Evolutionary conservation across 1,140 invertebrate genomes (phyloP).

Genomic region (Hermetia illucens): DNA sequence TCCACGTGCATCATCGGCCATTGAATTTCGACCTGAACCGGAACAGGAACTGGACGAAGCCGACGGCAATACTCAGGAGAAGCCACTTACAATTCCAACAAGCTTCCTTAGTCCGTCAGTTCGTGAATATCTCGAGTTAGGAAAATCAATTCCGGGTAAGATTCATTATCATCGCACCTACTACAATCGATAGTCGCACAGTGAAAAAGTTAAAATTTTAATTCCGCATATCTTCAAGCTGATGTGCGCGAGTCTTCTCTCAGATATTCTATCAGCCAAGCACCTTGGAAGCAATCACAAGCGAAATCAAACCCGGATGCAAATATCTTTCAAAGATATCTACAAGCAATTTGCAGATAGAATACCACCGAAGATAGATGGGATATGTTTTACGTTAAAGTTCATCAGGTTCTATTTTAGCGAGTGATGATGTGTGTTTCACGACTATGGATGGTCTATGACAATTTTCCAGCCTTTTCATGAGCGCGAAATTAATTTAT

Average conservation of each 20-base stretch:
- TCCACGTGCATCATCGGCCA: constrained; percentile 44
- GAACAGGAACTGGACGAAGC: constrained; percentile 53
- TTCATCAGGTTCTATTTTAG: neutral
- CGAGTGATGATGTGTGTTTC: neutral
- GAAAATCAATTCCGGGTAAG: constrained; percentile 75
- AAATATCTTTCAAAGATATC: constrained; percentile 8
- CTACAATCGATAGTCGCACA: no score
- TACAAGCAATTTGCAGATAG: constrained; percentile 13
- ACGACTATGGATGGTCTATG: neutral
- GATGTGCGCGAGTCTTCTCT: no score
- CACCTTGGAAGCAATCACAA: no score
- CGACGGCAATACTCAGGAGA: constrained; percentile 37
- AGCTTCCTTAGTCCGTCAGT: constrained; percentile 72
- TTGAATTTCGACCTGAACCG: constrained; percentile 43
- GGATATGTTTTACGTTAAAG: neutral
- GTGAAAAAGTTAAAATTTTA: no score
- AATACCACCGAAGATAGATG: neutral
- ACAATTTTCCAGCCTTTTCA: no score
- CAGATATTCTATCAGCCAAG: no score
- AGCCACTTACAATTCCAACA: constrained; percentile 43
- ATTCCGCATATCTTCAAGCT: no score
- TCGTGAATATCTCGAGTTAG: constrained; percentile 66
- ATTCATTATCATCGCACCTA: constrained; percentile 8
- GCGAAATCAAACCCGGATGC: no score
- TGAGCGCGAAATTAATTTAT: no score